phyloP scores from a whole-genome alignment of 2,797 vertebrate genomes.

The Halcyon chelicuti region DNA sequence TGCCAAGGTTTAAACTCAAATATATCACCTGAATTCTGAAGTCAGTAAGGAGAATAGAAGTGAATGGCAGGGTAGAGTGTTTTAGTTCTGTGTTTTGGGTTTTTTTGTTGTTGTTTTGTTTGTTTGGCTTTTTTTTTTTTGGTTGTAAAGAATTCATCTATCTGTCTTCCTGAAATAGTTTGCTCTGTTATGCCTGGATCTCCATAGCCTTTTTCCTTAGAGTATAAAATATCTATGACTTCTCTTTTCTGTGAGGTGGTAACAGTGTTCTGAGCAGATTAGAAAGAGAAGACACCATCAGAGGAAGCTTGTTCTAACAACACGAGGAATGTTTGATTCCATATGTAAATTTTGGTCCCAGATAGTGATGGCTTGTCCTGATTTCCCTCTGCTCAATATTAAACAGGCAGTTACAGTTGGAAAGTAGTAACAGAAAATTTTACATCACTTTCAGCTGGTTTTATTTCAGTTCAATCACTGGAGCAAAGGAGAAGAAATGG shows the following conservation, averaged over 20 bases:
- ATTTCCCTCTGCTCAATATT: neutral
- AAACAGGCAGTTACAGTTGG: neutral
- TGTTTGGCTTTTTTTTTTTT: neutral
- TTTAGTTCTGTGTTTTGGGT: neutral
- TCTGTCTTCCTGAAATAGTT: neutral
- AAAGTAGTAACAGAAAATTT: neutral
- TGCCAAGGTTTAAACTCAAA: neutral
- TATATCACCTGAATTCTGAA: neutral
- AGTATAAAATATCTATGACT: neutral
- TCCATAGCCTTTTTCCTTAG: neutral
- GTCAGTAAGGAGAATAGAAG: neutral
- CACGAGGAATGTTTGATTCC: neutral
- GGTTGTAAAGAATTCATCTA: neutral
- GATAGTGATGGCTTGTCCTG: neutral
- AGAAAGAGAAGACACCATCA: neutral
- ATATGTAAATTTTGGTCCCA: neutral
- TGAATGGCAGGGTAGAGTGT: accelerated
- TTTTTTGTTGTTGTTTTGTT: too few species aligned
- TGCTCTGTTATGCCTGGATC: neutral
- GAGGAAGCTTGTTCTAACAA: neutral
- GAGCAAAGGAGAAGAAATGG: neutral
- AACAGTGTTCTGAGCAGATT: neutral
- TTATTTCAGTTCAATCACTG: neutral
- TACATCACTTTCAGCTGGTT: neutral
- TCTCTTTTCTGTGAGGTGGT: neutral